Percentiles rank a stretch among this genome's conserved stretches.
Evolutionary conservation across 2,888 invertebrate species (phyloP).

Genomic region (Scrobipalpa costella): DNA sequence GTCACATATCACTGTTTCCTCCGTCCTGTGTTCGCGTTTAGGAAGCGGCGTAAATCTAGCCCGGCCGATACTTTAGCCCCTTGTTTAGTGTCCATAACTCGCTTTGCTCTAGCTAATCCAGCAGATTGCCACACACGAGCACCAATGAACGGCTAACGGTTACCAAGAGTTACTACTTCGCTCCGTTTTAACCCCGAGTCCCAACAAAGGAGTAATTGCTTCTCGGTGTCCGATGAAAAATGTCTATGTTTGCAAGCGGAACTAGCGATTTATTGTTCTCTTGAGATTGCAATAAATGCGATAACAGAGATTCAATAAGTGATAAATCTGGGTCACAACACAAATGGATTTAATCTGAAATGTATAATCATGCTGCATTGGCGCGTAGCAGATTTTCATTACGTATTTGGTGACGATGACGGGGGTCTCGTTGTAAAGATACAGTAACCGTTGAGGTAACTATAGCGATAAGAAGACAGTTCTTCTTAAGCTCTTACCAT

Average conservation of each 20-base stretch:
- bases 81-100: conserved; percentile 26
- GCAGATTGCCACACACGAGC: conserved; percentile 7
- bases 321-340: conserved; percentile 3
- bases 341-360: not conserved
- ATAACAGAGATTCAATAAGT: conserved; percentile 22
- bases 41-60: conserved; percentile 9
- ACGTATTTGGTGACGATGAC: too few relatives aligned
- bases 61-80: conserved; percentile 19
- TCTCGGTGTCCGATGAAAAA: conserved; percentile 27
- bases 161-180: conserved; percentile 4
- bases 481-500: too few relatives aligned
- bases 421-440: too few relatives aligned
- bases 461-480: too few relatives aligned
- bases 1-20: conserved; percentile 7
- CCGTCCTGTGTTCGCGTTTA: not conserved
- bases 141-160: conserved; percentile 13
- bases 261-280: conserved; percentile 20
- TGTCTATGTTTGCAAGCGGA: conserved; percentile 26
- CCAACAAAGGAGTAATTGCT: conserved; percentile 24
- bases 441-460: too few relatives aligned
- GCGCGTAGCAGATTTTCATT: too few relatives aligned
- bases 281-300: conserved; percentile 31
- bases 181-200: conserved; percentile 2
- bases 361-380: too few relatives aligned
- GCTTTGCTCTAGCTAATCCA: conserved; percentile 19